Base-by-base conservation (phyloP, 2,888 invertebrate genomes). In the Fissipunctia ypsillon region DNA sequence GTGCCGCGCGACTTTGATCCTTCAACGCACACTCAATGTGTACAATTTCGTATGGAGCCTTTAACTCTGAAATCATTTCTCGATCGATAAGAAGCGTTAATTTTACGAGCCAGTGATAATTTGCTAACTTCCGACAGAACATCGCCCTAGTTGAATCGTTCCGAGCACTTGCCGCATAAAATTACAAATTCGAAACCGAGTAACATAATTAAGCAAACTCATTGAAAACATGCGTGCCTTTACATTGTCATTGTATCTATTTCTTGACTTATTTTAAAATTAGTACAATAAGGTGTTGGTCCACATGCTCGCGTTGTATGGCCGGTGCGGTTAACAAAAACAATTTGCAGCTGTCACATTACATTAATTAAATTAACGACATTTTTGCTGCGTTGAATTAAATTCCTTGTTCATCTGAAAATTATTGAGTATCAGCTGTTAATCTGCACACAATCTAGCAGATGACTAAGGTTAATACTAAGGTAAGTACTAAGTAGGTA, bases 41-140 rank as follows among this genome's bases (percentile, higher is more conserved):
- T 88, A 88, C 90, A 94, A 90, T 90, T 91, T 94, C 86, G 91
- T 87, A 77, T 89, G 91, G 79, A 76, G 78, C 57, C 80, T 84
- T 83, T 69, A 79, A 88, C 89, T 91, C 87, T 88, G 91, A 95
- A 95, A 95, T 95, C 93, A 95, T 95, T 94, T 94, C 92, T 94
- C 91, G 93, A 93, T 94, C 95, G 96, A 96, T 96, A 96, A 95
- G 95, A 94, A 94, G 95, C 95, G 96, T 96, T 96, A 96, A 96
- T 96, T 96, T 96, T 96, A 96, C 96, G 96, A 96, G 92, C 93
- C 94, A 95, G 95, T 95, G 96, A 96, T 96, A 96, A 96, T 96
- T 96, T 96, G 96, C 95, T 94, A 95, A 96, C 96, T 96, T 96
- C 96, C 96, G 96, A 95, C 95, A 93, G 94, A 93, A 90, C 92